These are phyloP conservation scores for Suillia variegata DNA, from an alignment of 2,888 invertebrate genomes.

Conservation along the genomic window DNA sequence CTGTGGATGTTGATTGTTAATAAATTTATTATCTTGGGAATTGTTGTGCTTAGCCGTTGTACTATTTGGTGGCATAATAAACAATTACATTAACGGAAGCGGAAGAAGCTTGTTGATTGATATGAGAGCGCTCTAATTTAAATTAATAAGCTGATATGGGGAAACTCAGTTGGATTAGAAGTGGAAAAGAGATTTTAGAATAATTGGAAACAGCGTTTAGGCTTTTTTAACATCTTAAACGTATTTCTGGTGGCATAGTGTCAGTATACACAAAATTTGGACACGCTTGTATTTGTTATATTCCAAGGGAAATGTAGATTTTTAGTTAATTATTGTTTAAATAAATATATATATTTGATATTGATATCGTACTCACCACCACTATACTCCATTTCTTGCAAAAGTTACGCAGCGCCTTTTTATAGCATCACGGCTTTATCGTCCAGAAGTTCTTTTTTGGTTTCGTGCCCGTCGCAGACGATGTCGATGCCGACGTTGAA, in stretches of 20 bases:
- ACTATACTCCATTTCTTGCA: constrained; percentile 58
- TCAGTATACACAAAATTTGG: too few relatives aligned
- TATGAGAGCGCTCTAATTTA: too few relatives aligned
- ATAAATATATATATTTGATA: background rate
- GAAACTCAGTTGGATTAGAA: too few relatives aligned
- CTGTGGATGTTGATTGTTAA: constrained; percentile 39
- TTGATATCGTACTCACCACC: constrained; percentile 54
- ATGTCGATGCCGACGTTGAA: constrained; percentile 23
- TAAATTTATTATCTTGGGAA: constrained; percentile 57
- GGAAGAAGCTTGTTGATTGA: constrained; percentile 19
- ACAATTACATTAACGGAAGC: constrained; percentile 12
- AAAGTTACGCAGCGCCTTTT: constrained; percentile 53
- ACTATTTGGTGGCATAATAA: background rate
- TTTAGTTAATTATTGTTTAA: background rate
- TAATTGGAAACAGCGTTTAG: too few relatives aligned
- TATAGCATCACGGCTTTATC: constrained; percentile 62
- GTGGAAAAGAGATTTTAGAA: too few relatives aligned
- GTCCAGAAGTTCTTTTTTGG: constrained; percentile 61
- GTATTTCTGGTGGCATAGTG: too few relatives aligned
- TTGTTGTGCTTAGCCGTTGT: constrained; percentile 15
- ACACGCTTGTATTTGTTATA: too few relatives aligned
- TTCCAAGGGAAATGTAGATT: too few relatives aligned
- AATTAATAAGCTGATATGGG: too few relatives aligned
- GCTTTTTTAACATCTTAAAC: too few relatives aligned
- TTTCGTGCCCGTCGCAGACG: constrained; percentile 53